Evolutionary conservation across 2,888 invertebrate species (phyloP).

Genomic region (Aspidapion aeneum): DNA sequence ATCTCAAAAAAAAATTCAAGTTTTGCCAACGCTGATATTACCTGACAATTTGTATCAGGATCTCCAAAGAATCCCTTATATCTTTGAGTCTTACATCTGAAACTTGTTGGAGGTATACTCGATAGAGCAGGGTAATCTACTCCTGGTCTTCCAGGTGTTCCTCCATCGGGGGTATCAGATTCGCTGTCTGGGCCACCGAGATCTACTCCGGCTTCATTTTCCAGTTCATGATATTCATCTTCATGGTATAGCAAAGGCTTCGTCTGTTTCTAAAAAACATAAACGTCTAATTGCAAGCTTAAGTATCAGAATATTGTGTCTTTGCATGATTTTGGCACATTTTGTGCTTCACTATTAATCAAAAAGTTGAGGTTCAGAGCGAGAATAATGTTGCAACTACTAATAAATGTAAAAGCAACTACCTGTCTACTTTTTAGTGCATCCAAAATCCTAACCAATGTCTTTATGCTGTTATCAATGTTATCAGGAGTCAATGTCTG

Average conservation of each 20-base stretch:
- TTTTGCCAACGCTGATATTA: no score
- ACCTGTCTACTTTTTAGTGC: slow-evolving; percentile 57
- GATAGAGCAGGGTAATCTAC: slow-evolving; percentile 78
- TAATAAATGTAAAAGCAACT: no score
- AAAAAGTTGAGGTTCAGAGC: no score
- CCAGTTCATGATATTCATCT: slow-evolving; percentile 40
- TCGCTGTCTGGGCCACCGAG: slow-evolving; percentile 28
- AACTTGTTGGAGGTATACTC: slow-evolving; percentile 71
- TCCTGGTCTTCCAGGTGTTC: slow-evolving; percentile 66
- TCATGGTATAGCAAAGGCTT: slow-evolving; percentile 44
- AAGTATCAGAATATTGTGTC: no score
- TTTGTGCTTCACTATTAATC: no score
- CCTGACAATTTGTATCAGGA: slow-evolving; percentile 83
- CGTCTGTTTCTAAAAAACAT: slow-evolving; percentile 30
- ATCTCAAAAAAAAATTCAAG: no score
- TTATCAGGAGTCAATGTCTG: slow-evolving; percentile 73
- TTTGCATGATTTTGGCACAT: no score
- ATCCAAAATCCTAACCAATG: slow-evolving; percentile 70
- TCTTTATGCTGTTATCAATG: slow-evolving; percentile 74
- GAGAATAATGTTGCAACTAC: no score
- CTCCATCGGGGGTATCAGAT: slow-evolving; percentile 52
- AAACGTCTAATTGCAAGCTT: no score
- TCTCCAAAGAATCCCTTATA: slow-evolving; percentile 91
- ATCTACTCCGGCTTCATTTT: slow-evolving; percentile 40
- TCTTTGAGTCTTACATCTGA: slow-evolving; percentile 78